Evolutionary conservation across 2,113 vertebrate species (phyloP), one percentile per base, ranked within the genome.

Genomic region (Terrapene triunguis): DNA sequence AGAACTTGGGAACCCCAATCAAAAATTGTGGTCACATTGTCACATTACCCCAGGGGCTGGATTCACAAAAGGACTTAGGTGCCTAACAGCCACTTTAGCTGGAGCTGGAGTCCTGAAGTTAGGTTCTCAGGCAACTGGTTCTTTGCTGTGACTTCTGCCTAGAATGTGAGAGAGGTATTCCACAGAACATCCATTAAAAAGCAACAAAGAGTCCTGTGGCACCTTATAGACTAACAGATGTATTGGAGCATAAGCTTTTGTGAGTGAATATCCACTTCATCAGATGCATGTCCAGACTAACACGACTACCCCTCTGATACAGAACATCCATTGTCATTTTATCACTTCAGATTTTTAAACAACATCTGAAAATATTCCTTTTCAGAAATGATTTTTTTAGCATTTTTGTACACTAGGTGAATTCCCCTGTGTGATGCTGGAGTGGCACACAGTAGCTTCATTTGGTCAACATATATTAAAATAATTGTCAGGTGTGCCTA

Each of bases 371-470:
- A 90, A 2, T 59, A 82, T 69, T 89, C 2, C 87, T 5, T 48
- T 55, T 27, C 7, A 81, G n/a, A 3, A 54, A 10, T 85, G 24
- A 51, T 72, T 80, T 89, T 91, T 24, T 87, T 10, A 86, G 11
- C 27, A 76, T 54, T 78, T 24, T 25, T 65, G 5, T 13, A 87
- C 29, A n/a, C 3, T 3, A 25, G n/a, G 1, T 11, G n/a, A 74
- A 80, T 38, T 85, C 22, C 22, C 74, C 24, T 62, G n/a, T 0
- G 0, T 22, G 44, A 51, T n/a, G n/a, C 91, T 19, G 88, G 55
- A 94, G 55, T 69, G 82, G 16, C n/a, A 53, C 65, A 8, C 25
- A 86, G 47, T 55, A 88, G 32, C 16, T 32, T 92, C 54, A 50
- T 47, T 74, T 55, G 44, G 12, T 42, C 84, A 89, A 25, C 42